Conservation (phyloP, 2,888 invertebrate species). For the Drosophila picticornis region DNA sequence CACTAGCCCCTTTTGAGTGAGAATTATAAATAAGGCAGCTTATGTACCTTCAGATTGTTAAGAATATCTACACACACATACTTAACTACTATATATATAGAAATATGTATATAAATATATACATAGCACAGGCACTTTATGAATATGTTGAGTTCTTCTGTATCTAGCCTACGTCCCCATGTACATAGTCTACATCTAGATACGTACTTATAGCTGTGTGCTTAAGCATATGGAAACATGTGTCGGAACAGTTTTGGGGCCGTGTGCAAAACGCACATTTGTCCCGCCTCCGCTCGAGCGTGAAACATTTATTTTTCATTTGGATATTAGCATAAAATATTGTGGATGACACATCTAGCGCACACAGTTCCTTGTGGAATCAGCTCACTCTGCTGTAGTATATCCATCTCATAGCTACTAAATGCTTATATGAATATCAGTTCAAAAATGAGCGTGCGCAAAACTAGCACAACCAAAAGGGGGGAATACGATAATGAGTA, state of each 20-base stretch:
- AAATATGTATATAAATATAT: constrained; percentile 13
- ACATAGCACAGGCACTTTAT: constrained; percentile 58
- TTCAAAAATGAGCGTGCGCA: constrained; percentile 57
- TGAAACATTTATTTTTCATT: constrained; percentile 71
- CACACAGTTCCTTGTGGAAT: constrained; percentile 43
- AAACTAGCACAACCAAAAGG: constrained; percentile 52
- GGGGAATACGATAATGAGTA: constrained; percentile 41
- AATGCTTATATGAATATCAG: constrained; percentile 33
- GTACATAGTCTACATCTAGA: constrained; percentile 21
- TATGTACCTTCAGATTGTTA: constrained; percentile 55
- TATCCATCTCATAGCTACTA: constrained; percentile 43
- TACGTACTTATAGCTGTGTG: constrained; percentile 19
- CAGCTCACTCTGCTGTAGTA: constrained; percentile 24
- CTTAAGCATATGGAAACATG: constrained; percentile 42
- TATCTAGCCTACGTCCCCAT: constrained; percentile 25
- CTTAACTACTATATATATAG: constrained; percentile 2
- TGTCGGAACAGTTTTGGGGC: constrained; percentile 60
- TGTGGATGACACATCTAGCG: constrained; percentile 80
- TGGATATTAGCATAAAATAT: constrained; percentile 80
- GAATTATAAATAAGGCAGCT: constrained; percentile 70
- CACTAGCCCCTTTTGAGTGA: constrained; percentile 62
- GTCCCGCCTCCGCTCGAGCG: constrained; percentile 78
- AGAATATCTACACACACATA: constrained; percentile 3
- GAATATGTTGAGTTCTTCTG: constrained; percentile 44
- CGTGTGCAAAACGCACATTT: constrained; percentile 79